phyloP scores from a whole-genome alignment of 2,888 invertebrate genomes.

The Eupithecia centaureata region DNA sequence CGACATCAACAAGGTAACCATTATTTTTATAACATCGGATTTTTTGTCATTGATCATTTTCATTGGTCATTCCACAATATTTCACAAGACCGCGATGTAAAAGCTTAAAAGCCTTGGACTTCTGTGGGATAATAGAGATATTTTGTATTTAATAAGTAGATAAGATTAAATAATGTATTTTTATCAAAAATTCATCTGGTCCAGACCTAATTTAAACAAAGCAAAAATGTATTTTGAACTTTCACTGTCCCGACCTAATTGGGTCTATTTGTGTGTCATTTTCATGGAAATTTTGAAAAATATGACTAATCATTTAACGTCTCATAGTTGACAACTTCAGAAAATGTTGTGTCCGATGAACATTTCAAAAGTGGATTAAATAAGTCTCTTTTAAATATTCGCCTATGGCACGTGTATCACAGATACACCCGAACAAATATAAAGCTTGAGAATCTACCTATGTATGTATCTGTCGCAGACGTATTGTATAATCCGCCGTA shows the following conservation, averaged over 20 bases:
- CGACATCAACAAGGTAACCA: constrained; percentile 76
- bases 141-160: too few relatives aligned
- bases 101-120: too few relatives aligned
- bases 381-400: not conserved
- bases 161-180: too few relatives aligned
- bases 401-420: too few relatives aligned
- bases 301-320: not conserved
- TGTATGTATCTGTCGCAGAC: too few relatives aligned
- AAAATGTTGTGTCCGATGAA: not conserved
- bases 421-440: too few relatives aligned
- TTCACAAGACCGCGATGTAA: too few relatives aligned
- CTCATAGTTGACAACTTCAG: not conserved
- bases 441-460: too few relatives aligned
- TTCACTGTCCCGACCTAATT: not conserved
- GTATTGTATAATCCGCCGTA: too few relatives aligned
- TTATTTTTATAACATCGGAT: not conserved
- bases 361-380: not conserved
- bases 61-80: not conserved
- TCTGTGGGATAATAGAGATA: too few relatives aligned
- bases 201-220: not conserved
- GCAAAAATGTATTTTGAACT: not conserved
- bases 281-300: not conserved
- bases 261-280: not conserved
- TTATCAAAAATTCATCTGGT: too few relatives aligned
- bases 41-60: not conserved